Conservation (phyloP, 1,140 invertebrate genomes). For the Paramacrobiotus metropolitanus region DNA sequence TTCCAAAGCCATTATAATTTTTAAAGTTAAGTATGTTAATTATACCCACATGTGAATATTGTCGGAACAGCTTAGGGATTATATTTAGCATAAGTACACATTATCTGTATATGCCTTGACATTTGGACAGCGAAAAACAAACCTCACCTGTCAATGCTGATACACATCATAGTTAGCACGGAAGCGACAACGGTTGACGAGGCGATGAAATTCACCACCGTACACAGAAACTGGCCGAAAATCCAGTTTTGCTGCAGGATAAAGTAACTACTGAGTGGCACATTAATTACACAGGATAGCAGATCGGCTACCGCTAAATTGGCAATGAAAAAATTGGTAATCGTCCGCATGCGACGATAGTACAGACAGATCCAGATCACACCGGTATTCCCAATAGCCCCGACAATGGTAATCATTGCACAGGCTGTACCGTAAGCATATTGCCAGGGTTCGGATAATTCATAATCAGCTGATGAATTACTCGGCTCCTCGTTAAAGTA, state of each 20-base stretch:
- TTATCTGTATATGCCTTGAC: too few species aligned
- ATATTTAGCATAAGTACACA: too few species aligned
- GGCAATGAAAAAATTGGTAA: slow-evolving; percentile 28
- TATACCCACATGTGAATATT: too few species aligned
- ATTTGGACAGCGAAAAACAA: too few species aligned
- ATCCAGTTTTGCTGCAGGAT: slow-evolving; percentile 38
- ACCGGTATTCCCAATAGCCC: slow-evolving; percentile 73
- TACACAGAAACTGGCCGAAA: slow-evolving; percentile 58
- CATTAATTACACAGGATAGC: slow-evolving; percentile 25
- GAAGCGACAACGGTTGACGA: slow-evolving; percentile 62
- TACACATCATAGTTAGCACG: slow-evolving; percentile 78
- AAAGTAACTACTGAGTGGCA: slow-evolving; percentile 10
- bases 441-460: too few species aligned
- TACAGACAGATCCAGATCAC: slow-evolving; percentile 83
- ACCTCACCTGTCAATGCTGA: slow-evolving; percentile 75
- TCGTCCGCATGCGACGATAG: slow-evolving; percentile 31
- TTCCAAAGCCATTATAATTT: too few species aligned
- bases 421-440: slow-evolving; percentile 30
- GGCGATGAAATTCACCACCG: slow-evolving; percentile 64
- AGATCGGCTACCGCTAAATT: slow-evolving; percentile 31
- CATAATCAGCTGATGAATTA: too few species aligned
- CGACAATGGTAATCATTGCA: slow-evolving; percentile 54
- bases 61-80: too few species aligned
- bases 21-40: too few species aligned
- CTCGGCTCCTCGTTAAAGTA: too few species aligned